Conservation (phyloP, 2,113 vertebrate genomes). For the Tapirus terrestris region DNA sequence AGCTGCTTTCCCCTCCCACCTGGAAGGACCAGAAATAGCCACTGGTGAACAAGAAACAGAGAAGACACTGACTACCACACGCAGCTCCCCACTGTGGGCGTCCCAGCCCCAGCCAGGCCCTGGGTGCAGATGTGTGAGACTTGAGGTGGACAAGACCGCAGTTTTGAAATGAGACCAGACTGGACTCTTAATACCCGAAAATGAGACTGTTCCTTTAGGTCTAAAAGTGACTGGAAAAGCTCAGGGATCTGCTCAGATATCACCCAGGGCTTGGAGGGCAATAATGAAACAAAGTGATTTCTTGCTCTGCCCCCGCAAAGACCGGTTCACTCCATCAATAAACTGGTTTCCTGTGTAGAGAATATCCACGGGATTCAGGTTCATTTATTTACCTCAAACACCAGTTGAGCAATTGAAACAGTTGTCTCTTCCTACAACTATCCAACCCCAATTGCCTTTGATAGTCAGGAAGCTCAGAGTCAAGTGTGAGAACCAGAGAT, state of each 20-base stretch:
- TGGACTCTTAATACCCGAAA: not conserved
- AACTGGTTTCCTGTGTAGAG: not conserved
- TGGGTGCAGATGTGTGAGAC: not conserved
- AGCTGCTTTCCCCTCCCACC: not conserved
- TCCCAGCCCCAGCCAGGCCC: not conserved
- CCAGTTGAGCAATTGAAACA: not conserved
- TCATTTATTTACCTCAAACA: not conserved
- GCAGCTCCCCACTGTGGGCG: not conserved
- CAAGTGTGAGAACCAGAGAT: not conserved
- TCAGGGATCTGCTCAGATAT: not conserved
- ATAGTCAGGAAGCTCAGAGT: not conserved
- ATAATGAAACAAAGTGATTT: not conserved
- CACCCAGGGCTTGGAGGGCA: not conserved
- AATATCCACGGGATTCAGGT: not conserved
- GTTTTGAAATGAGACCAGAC: not conserved
- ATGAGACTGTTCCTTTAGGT: not conserved
- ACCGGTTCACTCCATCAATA: not conserved
- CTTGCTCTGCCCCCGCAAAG: not conserved
- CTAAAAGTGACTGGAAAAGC: not conserved
- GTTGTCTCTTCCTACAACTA: not conserved
- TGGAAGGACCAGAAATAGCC: not conserved
- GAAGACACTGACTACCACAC: not conserved
- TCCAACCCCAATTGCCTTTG: not conserved
- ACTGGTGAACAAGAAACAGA: not conserved
- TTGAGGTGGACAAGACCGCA: not conserved